phyloP scores from a whole-genome alignment of 1,140 invertebrate genomes.

The Charaxes varanes region DNA sequence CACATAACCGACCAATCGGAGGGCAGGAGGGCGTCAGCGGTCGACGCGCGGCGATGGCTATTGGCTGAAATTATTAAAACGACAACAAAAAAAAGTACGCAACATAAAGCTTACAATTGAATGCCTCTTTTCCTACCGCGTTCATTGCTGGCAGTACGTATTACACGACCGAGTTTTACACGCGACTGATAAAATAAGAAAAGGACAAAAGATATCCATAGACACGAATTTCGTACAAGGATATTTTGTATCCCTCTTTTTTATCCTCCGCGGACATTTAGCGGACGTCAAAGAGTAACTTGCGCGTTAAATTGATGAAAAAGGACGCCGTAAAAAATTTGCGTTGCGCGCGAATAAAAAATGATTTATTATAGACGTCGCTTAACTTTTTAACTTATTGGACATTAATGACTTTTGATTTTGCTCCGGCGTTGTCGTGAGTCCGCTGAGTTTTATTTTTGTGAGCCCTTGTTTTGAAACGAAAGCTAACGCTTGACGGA shows the following conservation, averaged over 20 bases:
- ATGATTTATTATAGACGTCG: constrained; percentile 64
- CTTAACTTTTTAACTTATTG: constrained; percentile 71
- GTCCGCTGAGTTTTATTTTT: constrained; percentile 4
- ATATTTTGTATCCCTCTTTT: no score
- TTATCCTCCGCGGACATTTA: no score
- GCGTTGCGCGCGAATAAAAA: constrained; percentile 64
- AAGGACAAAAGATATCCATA: neutral
- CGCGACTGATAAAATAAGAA: neutral
- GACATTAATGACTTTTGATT: constrained; percentile 71
- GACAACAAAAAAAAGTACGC: constrained; percentile 51
- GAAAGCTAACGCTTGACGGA: no score
- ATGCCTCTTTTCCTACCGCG: constrained; percentile 51
- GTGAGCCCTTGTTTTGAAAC: neutral
- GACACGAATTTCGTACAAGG: no score
- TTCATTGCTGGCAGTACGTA: constrained; percentile 1
- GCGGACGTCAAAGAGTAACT: constrained; percentile 12
- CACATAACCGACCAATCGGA: constrained; percentile 42
- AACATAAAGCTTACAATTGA: constrained; percentile 66
- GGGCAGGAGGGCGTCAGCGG: constrained; percentile 47
- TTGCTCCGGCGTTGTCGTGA: constrained; percentile 36
- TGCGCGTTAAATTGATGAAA: constrained; percentile 67
- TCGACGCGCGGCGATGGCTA: constrained; percentile 22
- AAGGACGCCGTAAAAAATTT: constrained; percentile 60
- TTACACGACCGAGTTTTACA: no score
- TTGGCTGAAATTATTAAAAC: constrained; percentile 62